Conservation (phyloP, 2,888 invertebrate genomes). For the Polyommatus iphigenia region DNA sequence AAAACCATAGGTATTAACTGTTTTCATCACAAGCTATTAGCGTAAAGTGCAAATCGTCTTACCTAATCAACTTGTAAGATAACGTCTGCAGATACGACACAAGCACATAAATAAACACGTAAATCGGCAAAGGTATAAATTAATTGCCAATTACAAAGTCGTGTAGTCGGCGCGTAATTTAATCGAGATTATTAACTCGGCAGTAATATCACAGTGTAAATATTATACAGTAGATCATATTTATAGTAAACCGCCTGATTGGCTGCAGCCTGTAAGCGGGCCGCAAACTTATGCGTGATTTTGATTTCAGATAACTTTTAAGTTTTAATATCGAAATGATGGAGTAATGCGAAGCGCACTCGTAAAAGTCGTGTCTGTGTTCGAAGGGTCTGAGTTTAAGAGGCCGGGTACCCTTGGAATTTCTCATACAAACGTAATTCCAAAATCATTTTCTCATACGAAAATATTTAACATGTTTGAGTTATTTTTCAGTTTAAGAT, state of each 20-base stretch:
- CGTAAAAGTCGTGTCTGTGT: no score
- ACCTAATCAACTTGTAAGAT: not conserved
- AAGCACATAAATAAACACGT: not conserved
- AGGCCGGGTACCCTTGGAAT: no score
- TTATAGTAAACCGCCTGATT: not conserved
- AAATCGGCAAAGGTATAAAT: slow-evolving; percentile 11
- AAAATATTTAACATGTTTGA: no score
- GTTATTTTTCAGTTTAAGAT: no score
- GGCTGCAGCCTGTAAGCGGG: not conserved
- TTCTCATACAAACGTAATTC: no score
- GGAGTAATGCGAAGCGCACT: no score
- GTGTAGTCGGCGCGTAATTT: slow-evolving; percentile 20
- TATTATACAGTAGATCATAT: not conserved
- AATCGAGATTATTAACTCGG: slow-evolving; percentile 21
- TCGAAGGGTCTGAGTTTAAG: no score
- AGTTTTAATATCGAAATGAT: no score
- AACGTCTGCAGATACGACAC: not conserved
- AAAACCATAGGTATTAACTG: not conserved
- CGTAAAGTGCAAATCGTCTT: not conserved
- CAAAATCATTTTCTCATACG: no score
- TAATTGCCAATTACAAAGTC: slow-evolving; percentile 14
- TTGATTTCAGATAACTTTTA: no score
- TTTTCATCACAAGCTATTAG: not conserved
- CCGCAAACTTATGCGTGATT: not conserved
- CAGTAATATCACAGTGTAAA: not conserved